Base-by-base conservation (phyloP, 2,888 invertebrate genomes). In the Branchinecta sandiegonensis region DNA sequence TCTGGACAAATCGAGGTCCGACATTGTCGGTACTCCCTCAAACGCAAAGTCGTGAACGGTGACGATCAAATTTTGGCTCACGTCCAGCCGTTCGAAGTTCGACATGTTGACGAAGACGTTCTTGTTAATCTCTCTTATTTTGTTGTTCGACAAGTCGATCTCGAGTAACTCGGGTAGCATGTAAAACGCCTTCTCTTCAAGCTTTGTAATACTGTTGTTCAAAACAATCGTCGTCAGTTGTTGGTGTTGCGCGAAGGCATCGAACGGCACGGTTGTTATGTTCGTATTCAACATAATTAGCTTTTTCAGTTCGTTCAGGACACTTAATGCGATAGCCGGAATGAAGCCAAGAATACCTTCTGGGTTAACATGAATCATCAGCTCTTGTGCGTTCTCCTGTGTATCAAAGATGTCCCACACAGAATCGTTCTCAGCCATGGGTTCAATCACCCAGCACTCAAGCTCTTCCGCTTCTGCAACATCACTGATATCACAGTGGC, bases 181-280 rank as follows among this genome's bases (percentile, higher is more conserved):
- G n/a, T n/a, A 56, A 23, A 56, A 56, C 10, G 63, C 63, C n/a
- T 23, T 56, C 63, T 56, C 63, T 10, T 56, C 63, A n/a, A 56
- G 23, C n/a, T 8, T 23, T 56, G n/a, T 23, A 9, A 56, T 10
- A 10, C 63, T 56, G 23, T 56, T 56, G 63, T 56, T 56, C 23
- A 56, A 56, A 17, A 23, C 23, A 17, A 56, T 10, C 8, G 12
- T 17, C 63, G 63, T 17, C n/a, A 56, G 63, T 23, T 17, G n/a
- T 17, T 56, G 63, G 23, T 56, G 63, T 56, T 56, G 8, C 8
- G 14, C 63, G 23, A 56, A 56, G 23, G 63, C 63, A 56, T 56
- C 10, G 8, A 10, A 23, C 23, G 63, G 63, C 8, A 56, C 14
- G 9, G 23, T 9, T 56, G n/a, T 56, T 8, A 56, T 56, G 10